These are phyloP conservation scores for Hyposmocoma kahamanoa DNA, from an alignment of 1,140 invertebrate genomes.

Conservation along the genomic window DNA sequence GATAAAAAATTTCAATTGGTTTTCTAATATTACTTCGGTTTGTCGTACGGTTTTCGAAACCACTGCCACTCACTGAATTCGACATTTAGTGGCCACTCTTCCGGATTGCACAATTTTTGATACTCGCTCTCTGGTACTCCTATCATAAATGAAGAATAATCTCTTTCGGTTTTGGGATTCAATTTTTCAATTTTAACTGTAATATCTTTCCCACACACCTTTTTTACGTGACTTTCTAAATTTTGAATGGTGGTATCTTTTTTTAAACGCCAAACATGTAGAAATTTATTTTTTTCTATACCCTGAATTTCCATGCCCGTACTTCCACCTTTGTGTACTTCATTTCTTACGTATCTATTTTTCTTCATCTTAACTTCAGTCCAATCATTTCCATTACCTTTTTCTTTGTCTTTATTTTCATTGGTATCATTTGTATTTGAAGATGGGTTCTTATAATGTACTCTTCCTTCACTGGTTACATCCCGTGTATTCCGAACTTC, in stretches of 20 bases:
- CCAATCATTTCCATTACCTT: too few species aligned
- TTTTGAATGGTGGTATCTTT: neutral
- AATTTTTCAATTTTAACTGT: too few species aligned
- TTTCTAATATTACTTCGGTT: too few species aligned
- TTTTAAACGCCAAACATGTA: conserved; percentile 5
- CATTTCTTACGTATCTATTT: neutral
- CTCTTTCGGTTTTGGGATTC: neutral
- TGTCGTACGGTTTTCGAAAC: too few species aligned
- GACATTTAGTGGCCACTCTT: neutral
- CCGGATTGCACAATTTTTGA: neutral
- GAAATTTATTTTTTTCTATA: neutral
- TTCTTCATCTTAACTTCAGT: neutral
- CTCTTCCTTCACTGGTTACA: too few species aligned
- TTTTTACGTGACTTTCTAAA: neutral
- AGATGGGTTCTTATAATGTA: too few species aligned
- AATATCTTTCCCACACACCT: neutral
- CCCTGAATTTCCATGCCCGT: neutral
- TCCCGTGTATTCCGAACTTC: too few species aligned
- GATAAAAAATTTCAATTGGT: neutral
- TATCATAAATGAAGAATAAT: neutral
- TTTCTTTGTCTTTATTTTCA: neutral
- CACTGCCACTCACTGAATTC: too few species aligned
- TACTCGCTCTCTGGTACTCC: neutral
- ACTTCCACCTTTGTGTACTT: neutral
- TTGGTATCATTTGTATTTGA: neutral